Evolutionary conservation across 1,140 invertebrate species (phyloP).

Genomic region (Drosophila repletoides): DNA sequence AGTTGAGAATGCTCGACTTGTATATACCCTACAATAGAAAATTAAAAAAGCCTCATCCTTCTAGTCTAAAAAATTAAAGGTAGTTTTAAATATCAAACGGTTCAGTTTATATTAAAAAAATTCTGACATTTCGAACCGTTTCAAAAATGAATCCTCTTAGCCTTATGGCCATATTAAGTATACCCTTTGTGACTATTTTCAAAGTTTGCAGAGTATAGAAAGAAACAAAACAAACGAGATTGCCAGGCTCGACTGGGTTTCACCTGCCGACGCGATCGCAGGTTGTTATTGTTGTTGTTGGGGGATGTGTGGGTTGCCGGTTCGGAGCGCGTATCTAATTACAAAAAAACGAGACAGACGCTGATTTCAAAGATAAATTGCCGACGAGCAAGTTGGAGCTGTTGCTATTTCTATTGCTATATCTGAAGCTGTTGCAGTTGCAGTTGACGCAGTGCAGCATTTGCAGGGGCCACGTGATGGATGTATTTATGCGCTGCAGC

Average conservation of each 20-base stretch:
- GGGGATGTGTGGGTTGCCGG: constrained; percentile 31
- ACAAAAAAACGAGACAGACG: constrained; percentile 64
- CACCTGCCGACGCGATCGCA: constrained; percentile 19
- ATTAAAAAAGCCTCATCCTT: too few species aligned
- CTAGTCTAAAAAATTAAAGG: too few species aligned
- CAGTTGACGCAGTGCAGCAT: constrained; percentile 28
- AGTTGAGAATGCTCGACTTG: too few species aligned
- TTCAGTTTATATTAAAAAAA: too few species aligned
- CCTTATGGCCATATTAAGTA: too few species aligned
- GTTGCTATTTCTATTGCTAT: constrained; percentile 14
- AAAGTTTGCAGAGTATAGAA: too few species aligned
- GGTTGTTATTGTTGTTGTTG: constrained; percentile 5
- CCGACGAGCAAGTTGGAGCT: constrained; percentile 38
- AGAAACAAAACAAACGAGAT: constrained; percentile 43
- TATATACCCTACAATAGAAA: too few species aligned
- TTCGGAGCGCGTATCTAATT: constrained; percentile 70
- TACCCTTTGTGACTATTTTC: too few species aligned
- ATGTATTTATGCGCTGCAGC: constrained; percentile 68
- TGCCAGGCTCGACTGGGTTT: constrained; percentile 24
- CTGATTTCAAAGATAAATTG: constrained; percentile 80
- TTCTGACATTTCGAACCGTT: too few species aligned
- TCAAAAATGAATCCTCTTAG: too few species aligned
- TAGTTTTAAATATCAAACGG: too few species aligned
- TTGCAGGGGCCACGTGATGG: constrained; percentile 30
- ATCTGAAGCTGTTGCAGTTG: constrained; percentile 32